phyloP scores from a whole-genome alignment of 2,797 vertebrate genomes.

The Tadarida brasiliensis region DNA sequence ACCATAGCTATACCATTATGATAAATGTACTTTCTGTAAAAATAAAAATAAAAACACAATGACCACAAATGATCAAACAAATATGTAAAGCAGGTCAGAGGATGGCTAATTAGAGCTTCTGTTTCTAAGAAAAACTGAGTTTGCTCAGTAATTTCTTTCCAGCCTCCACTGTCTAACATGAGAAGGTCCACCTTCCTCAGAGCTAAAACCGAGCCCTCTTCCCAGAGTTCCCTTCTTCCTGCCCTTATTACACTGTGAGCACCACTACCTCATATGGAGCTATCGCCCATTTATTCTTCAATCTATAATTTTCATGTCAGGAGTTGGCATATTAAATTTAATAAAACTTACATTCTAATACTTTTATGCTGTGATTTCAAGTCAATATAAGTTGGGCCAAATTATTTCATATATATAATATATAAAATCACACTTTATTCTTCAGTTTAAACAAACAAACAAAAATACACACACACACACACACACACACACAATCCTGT shows the following conservation, averaged over 20 bases:
- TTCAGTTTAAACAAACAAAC: neutral
- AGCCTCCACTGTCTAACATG: neutral
- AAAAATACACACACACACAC: neutral
- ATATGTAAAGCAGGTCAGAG: neutral
- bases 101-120: neutral
- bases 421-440: constrained; percentile 28
- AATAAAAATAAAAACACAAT: neutral
- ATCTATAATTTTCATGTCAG: neutral
- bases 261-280: neutral
- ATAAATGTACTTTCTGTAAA: neutral
- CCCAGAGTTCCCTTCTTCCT: neutral
- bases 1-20: neutral
- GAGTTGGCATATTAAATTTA: constrained; percentile 7
- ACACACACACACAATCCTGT: neutral
- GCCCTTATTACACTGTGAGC: neutral
- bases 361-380: constrained; percentile 39
- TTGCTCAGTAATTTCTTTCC: neutral
- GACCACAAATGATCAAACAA: neutral
- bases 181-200: neutral
- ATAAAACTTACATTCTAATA: constrained; percentile 42
- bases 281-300: neutral
- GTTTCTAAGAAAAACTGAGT: neutral
- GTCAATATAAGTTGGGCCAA: neutral
- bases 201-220: neutral
- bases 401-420: constrained; percentile 27